Evolutionary conservation across 2,113 vertebrate genomes (phyloP), one percentile per base, ranked within the genome.

Genomic region (Crypturellus undulatus): DNA sequence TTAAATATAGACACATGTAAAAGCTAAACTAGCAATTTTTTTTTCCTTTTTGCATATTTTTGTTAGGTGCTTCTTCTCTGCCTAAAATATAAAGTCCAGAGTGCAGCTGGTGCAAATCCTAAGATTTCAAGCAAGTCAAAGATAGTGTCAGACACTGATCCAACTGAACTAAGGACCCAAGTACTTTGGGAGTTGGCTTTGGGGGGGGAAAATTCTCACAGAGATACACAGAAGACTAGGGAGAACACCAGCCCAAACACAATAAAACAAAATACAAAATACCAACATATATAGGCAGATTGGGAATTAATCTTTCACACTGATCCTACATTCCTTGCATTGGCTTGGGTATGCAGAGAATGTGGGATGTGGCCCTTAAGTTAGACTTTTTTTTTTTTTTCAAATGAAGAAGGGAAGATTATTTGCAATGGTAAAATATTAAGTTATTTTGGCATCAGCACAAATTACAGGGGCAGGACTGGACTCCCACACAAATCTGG

Each of bases 11-110:
- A 95, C 75, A 96, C 54, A 68, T 95, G 76, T 93, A 87, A 95
- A 95, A 93, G 70, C 89, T 92, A 95, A 90, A 85, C 79, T 88
- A 92, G 65, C 32, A 62, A 64, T 43, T 47, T 49, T 49, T 49
- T 87, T 94, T 84, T 84, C 40, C 45, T 91, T 94, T 96, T 97
- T 97, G 91, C 96, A 97, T 96, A 96, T 95, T 91, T 96, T 94
- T 94, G 62, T 95, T 95, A 97, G 96, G 95, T 97, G 95, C 95
- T 96, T 95, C 79, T 97, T 96, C 87, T 96, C 84, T 95, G 92
- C 87, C 92, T 97, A 95, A 87, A 95, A 95, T 82, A 90, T 94
- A 94, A 94, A 96, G 96, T 97, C 95, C 90, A 95, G 81, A 96
- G 96, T 94, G 94, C 93, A 97, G 90, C 76, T 93, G 94, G 94